A percentile compares a stretch with the other conserved stretches of the same genome.
Conservation (phyloP, 1,140 invertebrate species). For the Scylla paramamosain region DNA sequence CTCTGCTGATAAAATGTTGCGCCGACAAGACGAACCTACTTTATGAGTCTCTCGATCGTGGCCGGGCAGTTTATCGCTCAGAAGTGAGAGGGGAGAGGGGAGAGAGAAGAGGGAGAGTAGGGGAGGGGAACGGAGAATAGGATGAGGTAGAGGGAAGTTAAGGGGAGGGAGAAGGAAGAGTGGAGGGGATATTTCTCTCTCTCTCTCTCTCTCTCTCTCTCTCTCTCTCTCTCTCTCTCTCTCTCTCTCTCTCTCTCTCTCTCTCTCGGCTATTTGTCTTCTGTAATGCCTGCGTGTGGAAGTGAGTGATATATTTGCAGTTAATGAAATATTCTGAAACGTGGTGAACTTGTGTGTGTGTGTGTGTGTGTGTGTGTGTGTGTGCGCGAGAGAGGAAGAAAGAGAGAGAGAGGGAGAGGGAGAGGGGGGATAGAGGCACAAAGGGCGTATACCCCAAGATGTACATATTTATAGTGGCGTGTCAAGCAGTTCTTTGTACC, state of each 20-base stretch:
- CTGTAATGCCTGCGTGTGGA: background rate
- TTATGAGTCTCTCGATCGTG: background rate
- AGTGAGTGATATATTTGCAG: background rate
- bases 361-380: conserved; percentile 3
- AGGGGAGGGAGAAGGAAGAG: too few relatives aligned
- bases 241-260: conserved; percentile 5
- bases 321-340: conserved; percentile 13
- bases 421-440: background rate
- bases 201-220: too few relatives aligned
- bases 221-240: too few relatives aligned
- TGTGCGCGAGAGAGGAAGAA: background rate
- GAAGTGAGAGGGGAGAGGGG: too few relatives aligned
- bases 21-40: background rate
- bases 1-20: background rate
- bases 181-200: too few relatives aligned
- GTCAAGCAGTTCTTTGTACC: background rate
- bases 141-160: too few relatives aligned
- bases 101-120: too few relatives aligned
- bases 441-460: background rate
- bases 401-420: too few relatives aligned
- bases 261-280: background rate
- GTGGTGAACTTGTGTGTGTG: background rate
- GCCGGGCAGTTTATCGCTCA: background rate
- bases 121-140: too few relatives aligned
- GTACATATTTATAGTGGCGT: background rate